Evolutionary conservation across 2,797 vertebrate species (phyloP).

Genomic region (Pelobates cultripes): DNA sequence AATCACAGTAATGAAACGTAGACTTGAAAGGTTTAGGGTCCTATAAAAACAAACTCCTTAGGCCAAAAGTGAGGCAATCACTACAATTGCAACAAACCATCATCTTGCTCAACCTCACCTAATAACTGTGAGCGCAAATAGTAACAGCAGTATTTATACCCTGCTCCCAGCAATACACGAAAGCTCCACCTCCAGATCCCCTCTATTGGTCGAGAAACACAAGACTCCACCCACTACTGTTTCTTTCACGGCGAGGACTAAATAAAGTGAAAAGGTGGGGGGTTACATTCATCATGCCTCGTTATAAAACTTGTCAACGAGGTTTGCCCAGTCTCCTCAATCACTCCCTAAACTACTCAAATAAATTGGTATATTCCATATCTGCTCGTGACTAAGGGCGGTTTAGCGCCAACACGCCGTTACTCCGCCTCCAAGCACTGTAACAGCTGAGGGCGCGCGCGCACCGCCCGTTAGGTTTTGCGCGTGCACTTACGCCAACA

Average conservation of each 20-base stretch:
- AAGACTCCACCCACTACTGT: neutral
- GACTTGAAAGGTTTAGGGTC: too few species aligned
- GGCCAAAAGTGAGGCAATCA: too few species aligned
- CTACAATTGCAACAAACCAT: too few species aligned
- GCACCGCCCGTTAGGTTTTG: too few species aligned
- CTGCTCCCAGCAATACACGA: neutral
- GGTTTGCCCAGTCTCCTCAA: neutral
- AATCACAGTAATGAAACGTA: too few species aligned
- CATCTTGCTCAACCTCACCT: rapidly evolving
- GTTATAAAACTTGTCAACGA: too few species aligned
- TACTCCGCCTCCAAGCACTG: slow-evolving; percentile 12
- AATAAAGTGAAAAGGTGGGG: neutral
- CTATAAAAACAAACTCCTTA: too few species aligned
- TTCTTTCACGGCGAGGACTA: neutral
- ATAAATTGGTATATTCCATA: neutral
- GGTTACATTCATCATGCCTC: neutral
- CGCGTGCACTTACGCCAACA: neutral
- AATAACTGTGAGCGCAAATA: slow-evolving; percentile 20
- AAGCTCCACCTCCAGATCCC: neutral
- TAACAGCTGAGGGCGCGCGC: slow-evolving; percentile 9
- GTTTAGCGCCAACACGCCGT: slow-evolving; percentile 6
- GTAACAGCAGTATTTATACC: slow-evolving; percentile 41
- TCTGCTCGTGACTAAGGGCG: neutral
- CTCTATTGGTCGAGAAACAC: neutral
- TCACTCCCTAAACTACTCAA: neutral